Percentiles rank a stretch among this genome's conserved stretches.
These are phyloP conservation scores for Polyommatus icarus DNA, from an alignment of 2,888 invertebrate genomes.

Conservation along the genomic window DNA sequence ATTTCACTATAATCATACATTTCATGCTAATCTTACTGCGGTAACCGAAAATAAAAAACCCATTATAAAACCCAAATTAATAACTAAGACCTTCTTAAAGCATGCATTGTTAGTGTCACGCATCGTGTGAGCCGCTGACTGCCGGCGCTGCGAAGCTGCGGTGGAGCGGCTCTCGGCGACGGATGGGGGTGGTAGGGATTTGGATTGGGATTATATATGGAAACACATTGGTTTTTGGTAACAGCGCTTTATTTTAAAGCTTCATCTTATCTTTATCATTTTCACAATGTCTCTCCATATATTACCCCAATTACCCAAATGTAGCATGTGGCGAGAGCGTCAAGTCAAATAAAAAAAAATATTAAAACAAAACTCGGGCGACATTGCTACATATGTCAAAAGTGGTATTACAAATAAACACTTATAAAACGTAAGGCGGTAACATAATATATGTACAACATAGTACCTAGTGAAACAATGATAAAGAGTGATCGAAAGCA, in stretches of 20 bases:
- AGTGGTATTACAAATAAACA: constrained; percentile 81
- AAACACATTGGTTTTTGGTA: constrained; percentile 85
- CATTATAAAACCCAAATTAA: constrained; percentile 27
- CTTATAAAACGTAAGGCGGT: constrained; percentile 78
- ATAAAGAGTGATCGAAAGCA: constrained; percentile 67
- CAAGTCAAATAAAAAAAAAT: constrained; percentile 69
- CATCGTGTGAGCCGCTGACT: constrained; percentile 4
- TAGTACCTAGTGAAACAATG: constrained; percentile 76
- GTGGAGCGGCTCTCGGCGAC: constrained; percentile 33
- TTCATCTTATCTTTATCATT: constrained; percentile 80
- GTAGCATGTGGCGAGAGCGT: constrained; percentile 79
- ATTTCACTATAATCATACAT: constrained; percentile 10
- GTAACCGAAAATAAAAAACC: constrained; percentile 27
- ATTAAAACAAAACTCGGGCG: constrained; percentile 71
- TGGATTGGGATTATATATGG: constrained; percentile 77
- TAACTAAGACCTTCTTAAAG: constrained; percentile 22
- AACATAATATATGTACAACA: constrained; percentile 79
- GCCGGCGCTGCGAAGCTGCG: constrained; percentile 24
- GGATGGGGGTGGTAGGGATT: constrained; percentile 48
- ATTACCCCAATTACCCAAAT: constrained; percentile 84
- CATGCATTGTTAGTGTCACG: constrained; percentile 38
- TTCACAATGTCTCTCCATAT: constrained; percentile 86
- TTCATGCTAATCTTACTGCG: constrained; percentile 7
- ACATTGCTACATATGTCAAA: constrained; percentile 82
- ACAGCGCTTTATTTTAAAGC: constrained; percentile 85